Evolutionary conservation across 2,888 invertebrate species (phyloP).

Genomic region (Chrysomela aeneicollis): DNA sequence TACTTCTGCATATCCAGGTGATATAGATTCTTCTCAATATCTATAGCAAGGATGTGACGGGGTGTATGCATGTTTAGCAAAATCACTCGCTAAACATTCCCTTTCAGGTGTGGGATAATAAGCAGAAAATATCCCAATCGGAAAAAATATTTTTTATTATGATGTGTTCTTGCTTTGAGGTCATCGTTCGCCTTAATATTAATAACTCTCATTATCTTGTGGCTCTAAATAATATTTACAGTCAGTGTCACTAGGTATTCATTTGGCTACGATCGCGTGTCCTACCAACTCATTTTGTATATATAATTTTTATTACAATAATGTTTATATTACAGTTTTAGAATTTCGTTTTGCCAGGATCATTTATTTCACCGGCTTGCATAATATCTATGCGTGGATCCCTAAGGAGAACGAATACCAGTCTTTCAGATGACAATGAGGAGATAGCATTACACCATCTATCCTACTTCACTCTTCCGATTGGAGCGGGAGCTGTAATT

Average conservation of each 20-base stretch:
- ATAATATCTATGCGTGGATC: conserved; percentile 50
- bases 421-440: conserved; percentile 6
- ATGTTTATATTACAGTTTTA: conserved; percentile 62
- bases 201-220: conserved; percentile 45
- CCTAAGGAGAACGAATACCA: conserved; percentile 42
- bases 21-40: too few species aligned
- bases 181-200: conserved; percentile 37
- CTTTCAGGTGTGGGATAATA: too few species aligned
- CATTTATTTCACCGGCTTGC: conserved; percentile 36
- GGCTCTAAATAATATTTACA: conserved; percentile 55
- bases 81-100: too few species aligned
- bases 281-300: conserved; percentile 55
- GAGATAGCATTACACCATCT: neutral
- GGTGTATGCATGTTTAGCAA: too few species aligned
- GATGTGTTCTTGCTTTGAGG: conserved; percentile 45
- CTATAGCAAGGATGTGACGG: too few species aligned
- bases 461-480: too few species aligned
- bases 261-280: conserved; percentile 59
- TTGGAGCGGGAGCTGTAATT: too few species aligned
- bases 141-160: conserved; percentile 31
- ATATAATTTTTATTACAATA: conserved; percentile 57
- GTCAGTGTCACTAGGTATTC: conserved; percentile 52
- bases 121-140: neutral
- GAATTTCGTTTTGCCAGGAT: conserved; percentile 61
- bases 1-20: too few species aligned